Evolutionary conservation across 1,140 invertebrate genomes (phyloP), one percentile per base, ranked within the genome.

Genomic region (Micrasema minimum): DNA sequence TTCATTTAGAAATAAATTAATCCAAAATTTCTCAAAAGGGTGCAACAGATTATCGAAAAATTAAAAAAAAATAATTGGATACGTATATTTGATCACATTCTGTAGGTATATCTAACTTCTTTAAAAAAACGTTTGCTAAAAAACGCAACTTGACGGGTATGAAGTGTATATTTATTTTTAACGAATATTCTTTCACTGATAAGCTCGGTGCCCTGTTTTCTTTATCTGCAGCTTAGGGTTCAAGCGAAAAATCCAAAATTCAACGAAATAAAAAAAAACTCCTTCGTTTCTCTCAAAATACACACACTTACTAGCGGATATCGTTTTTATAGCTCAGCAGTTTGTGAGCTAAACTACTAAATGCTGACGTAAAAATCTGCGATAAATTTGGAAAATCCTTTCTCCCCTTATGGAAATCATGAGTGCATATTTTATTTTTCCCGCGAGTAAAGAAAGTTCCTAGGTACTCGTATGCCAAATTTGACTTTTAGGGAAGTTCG

Each of bases 281-380:
- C n/a, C 2, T 35, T n/a, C n/a, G n/a, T n/a, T 14, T 10, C 31
- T 35, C 20, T 38, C 31, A 35, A 3, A 16, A 14, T 16, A 37
- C 31, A 57, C 31, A 57, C 37, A 57, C 37, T 57, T 38, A 57
- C 53, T 31, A 57, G 14, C 53, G 53, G 53, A 14, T 37, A 37
- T 35, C 23, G 31, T n/a, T 57, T 57, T 57, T 14, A n/a, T 10
- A 18, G 53, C n/a, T n/a, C 1, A 1, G 26, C 53, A 16, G n/a
- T 38, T 12, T 38, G 53, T 10, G 31, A 37, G 23, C n/a, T 35
- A 57, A 57, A 57, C 10, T 37, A 12, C 53, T n/a, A 38, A 57
- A 38, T 37, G 53, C 16, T 57, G 26, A 37, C 53, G 53, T 57
- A 57, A 57, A 57, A 57, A 51, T 26, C 18, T 12, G 50, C 20